These are phyloP conservation scores for Zaprionus inermis DNA, from an alignment of 1,140 invertebrate genomes.

Conservation along the genomic window DNA sequence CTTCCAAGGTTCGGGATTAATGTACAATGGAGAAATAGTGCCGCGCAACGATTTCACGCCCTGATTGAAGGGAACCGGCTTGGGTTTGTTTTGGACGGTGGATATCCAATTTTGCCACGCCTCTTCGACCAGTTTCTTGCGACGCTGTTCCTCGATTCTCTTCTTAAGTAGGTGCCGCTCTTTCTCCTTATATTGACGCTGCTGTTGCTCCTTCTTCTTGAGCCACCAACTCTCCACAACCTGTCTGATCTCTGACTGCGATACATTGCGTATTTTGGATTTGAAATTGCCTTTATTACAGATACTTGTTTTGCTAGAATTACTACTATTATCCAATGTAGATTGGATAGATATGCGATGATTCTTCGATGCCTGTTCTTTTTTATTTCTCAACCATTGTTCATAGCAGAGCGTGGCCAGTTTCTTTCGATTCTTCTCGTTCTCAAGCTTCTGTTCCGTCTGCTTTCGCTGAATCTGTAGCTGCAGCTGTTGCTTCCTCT, in stretches of 20 bases:
- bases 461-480: background rate
- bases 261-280: conserved; percentile 35
- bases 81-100: conserved; percentile 56
- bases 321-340: background rate
- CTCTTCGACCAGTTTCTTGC: conserved; percentile 35
- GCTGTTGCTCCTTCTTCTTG: conserved; percentile 48
- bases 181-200: conserved; percentile 36
- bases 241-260: conserved; percentile 45
- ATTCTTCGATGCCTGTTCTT: conserved; percentile 15
- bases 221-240: conserved; percentile 57
- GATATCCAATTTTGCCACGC: conserved; percentile 61
- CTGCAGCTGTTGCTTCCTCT: conserved; percentile 17
- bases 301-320: background rate
- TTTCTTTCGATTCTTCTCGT: conserved; percentile 16
- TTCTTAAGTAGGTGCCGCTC: conserved; percentile 10
- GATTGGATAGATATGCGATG: background rate
- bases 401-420: conserved; percentile 48
- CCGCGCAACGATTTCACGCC: conserved; percentile 64
- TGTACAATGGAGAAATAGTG: conserved; percentile 56
- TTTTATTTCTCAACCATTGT: conserved; percentile 49
- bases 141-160: conserved; percentile 29
- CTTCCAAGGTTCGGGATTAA: conserved; percentile 61
- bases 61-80: conserved; percentile 72
- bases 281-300: background rate
- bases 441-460: background rate